phyloP scores from a whole-genome alignment of 2,888 invertebrate genomes.

The Seladonia tumulorum region DNA sequence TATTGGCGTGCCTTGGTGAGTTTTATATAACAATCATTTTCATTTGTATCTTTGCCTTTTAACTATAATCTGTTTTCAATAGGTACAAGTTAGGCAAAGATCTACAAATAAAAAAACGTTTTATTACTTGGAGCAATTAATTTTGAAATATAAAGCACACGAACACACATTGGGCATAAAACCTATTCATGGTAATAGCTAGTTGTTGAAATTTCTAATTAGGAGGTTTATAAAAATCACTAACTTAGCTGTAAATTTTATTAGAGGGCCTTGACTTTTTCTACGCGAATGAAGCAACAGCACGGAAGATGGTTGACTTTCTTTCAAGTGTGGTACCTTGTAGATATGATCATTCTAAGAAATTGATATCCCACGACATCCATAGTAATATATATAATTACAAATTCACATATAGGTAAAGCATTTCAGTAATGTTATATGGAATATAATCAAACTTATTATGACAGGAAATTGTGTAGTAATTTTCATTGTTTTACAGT shows the following conservation, averaged over 20 bases:
- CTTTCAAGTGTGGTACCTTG: constrained; percentile 94
- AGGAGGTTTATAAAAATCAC: not conserved
- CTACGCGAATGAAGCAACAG: constrained; percentile 94
- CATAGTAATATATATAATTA: constrained; percentile 98
- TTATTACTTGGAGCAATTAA: constrained; percentile 98
- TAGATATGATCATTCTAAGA: constrained; percentile 95
- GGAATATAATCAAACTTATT: not conserved
- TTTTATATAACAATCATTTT: constrained; percentile 36
- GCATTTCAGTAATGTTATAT: not conserved
- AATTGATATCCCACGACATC: constrained; percentile 98
- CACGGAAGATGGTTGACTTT: constrained; percentile 98
- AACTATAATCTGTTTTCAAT: constrained; percentile 26
- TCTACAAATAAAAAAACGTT: constrained; percentile 98
- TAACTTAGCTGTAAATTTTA: not conserved
- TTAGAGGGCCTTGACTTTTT: constrained; percentile 98
- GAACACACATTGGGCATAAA: constrained; percentile 95
- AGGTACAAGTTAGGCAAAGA: constrained; percentile 94
- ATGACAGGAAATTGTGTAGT: not conserved
- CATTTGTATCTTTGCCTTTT: not conserved
- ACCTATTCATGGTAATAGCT: constrained; percentile 88
- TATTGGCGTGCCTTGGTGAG: constrained; percentile 95
- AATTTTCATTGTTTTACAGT: constrained; percentile 83
- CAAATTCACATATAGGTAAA: constrained; percentile 92
- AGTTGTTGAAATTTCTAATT: not conserved
- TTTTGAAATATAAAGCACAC: constrained; percentile 97